Evolutionary conservation across 2,888 invertebrate species (phyloP).

Genomic region (Napeogenes sylphis): DNA sequence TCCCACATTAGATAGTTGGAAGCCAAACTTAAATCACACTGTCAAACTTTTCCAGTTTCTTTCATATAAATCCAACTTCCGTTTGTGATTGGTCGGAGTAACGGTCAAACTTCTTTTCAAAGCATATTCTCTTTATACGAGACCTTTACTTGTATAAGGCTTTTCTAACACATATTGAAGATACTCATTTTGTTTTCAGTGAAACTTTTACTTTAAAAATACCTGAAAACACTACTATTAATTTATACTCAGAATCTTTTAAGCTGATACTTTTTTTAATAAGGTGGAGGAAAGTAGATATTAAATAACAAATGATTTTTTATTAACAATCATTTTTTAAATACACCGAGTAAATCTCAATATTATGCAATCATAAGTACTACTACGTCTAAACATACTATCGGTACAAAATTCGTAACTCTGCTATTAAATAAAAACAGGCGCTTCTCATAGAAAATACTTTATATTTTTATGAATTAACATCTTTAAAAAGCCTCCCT

Average conservation of each 20-base stretch:
- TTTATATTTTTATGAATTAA: background rate
- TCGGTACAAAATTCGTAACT: background rate
- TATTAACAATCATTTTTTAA: too few species aligned
- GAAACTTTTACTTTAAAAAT: background rate
- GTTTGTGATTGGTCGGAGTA: background rate
- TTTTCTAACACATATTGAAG: too few species aligned
- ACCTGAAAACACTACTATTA: background rate
- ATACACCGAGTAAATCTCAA: background rate
- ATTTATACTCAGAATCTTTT: too few species aligned
- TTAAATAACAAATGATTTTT: background rate
- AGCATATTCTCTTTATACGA: background rate
- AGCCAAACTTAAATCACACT: slow-evolving; percentile 22
- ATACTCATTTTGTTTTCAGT: background rate
- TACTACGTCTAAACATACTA: background rate
- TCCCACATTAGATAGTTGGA: slow-evolving; percentile 11
- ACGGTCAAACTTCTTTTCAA: slow-evolving; percentile 2
- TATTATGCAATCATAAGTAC: background rate
- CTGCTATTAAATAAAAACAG: slow-evolving; percentile 1
- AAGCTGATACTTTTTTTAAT: too few species aligned
- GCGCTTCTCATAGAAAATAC: background rate
- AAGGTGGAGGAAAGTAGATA: background rate
- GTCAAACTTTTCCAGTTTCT: slow-evolving; percentile 22
- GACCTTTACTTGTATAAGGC: too few species aligned
- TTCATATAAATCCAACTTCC: slow-evolving; percentile 17
- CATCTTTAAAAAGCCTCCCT: too few species aligned